These are phyloP conservation scores for Polyodon spathula DNA, from an alignment of 2,113 vertebrate species.

Conservation along the genomic window DNA sequence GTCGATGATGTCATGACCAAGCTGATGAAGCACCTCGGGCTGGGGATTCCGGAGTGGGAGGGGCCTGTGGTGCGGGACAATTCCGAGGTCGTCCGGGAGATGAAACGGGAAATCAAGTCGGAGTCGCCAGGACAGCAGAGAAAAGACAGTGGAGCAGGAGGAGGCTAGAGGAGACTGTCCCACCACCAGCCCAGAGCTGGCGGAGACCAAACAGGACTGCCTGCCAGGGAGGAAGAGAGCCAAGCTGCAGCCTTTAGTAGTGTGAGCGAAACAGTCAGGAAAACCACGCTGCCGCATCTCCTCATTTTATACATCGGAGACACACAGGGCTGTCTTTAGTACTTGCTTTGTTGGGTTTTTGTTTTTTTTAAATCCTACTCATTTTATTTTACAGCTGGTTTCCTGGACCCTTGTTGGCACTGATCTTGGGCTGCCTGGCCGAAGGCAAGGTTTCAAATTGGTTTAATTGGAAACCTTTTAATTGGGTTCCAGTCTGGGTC, in stretches of 20 bases:
- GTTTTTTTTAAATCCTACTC: no score
- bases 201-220: background rate
- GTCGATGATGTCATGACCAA: constrained; percentile 81
- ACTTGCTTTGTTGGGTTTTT: no score
- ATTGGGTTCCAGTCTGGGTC: no score
- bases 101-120: background rate
- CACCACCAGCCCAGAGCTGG: background rate
- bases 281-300: background rate
- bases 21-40: constrained; percentile 73
- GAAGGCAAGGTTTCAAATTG: no score
- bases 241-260: background rate
- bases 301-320: no score
- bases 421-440: no score
- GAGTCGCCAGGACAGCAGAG: constrained; percentile 19
- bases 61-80: constrained; percentile 66
- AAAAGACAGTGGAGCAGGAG: background rate
- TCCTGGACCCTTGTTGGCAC: no score
- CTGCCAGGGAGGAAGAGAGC: constrained; percentile 4
- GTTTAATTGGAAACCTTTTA: no score
- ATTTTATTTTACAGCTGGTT: no score
- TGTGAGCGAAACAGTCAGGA: background rate
- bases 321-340: no score
- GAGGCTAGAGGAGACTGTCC: background rate
- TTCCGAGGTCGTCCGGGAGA: constrained; percentile 29
- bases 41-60: constrained; percentile 77